Evolutionary conservation across 2,888 invertebrate genomes (phyloP), one percentile per base, ranked within the genome.

Genomic region (Hermaeophaga mercurialis): DNA sequence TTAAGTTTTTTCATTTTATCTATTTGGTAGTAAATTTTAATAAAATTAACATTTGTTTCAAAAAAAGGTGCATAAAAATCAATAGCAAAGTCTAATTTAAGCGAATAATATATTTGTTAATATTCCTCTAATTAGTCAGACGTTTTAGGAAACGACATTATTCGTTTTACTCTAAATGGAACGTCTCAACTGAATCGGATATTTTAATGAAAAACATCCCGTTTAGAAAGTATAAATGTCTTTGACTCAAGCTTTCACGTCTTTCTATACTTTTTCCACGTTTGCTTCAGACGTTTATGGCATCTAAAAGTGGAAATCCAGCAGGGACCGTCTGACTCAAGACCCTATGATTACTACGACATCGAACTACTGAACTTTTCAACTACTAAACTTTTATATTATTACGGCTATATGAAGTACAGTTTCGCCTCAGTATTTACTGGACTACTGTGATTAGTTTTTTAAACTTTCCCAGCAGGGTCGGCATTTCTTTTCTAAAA

Each of bases 361-460:
- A 60, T 59, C 47, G 36, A 33, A 45, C 65, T 58, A 60, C 48
- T 49, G 47, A 63, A 61, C 58, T 66, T 64, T 61, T 63, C 59
- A 65, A 66, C 65, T 65, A 61, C 64, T 64, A 62, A 66, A 66
- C 66, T 66, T 65, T 66, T 66, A 63, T 66, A 65, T 61, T 60
- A 65, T 66, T 63, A 65, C 62, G 50, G 63, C 64, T 56, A 54
- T 61, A 59, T 39, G 54, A 43, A 46, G 52, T 47, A 53, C 55
- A 57, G 54, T 57, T 57, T 53, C 38, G 33, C 53, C 31, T 22
- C 33, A 48, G 57, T 44, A 57, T 54, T 54, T 57, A 49, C 54
- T 46, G 39, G 56, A 38, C 45, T 53, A 53, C 26, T 44, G 28
- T 53, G 56, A 59, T 56, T 59, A 56, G 55, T 49, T 59, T 55